Conservation (phyloP, 2,888 invertebrate genomes). For the Gasteruption jaculator region DNA sequence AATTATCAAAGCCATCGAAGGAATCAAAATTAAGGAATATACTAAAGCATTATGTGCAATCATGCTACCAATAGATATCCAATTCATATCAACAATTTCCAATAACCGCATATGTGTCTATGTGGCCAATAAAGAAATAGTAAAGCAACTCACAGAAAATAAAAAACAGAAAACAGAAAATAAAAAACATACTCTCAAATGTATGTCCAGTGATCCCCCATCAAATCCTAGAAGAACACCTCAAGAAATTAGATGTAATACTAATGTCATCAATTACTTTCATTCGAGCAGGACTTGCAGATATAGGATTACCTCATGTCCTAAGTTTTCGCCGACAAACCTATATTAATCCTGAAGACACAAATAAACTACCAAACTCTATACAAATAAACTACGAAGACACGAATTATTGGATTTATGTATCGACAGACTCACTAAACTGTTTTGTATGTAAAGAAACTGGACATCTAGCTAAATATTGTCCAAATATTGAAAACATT, state of each 20-base stretch:
- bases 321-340: conserved; percentile 29
- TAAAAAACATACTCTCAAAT: conserved; percentile 26
- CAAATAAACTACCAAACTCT: not conserved
- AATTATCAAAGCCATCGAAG: conserved; percentile 12
- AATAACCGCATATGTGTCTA: conserved; percentile 18
- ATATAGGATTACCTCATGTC: conserved; percentile 24
- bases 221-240: conserved; percentile 1
- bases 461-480: conserved; percentile 16
- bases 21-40: conserved; percentile 13
- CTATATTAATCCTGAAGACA: conserved; percentile 17
- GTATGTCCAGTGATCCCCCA: conserved; percentile 24
- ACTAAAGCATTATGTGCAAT: conserved; percentile 9
- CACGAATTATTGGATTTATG: conserved; percentile 21
- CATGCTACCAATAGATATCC: conserved; percentile 11
- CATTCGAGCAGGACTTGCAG: conserved; percentile 25
- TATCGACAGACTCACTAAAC: conserved; percentile 14
- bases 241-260: conserved; percentile 21
- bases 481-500: conserved; percentile 2
- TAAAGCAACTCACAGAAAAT: conserved; percentile 10
- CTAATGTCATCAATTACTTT: conserved; percentile 25
- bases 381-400: conserved; percentile 17
- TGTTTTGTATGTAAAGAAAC: conserved; percentile 26
- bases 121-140: conserved; percentile 8
- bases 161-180: conserved; percentile 18
- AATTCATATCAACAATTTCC: conserved; percentile 16